Conservation (phyloP, 2,113 vertebrate species). For the Epinephelus moara region DNA sequence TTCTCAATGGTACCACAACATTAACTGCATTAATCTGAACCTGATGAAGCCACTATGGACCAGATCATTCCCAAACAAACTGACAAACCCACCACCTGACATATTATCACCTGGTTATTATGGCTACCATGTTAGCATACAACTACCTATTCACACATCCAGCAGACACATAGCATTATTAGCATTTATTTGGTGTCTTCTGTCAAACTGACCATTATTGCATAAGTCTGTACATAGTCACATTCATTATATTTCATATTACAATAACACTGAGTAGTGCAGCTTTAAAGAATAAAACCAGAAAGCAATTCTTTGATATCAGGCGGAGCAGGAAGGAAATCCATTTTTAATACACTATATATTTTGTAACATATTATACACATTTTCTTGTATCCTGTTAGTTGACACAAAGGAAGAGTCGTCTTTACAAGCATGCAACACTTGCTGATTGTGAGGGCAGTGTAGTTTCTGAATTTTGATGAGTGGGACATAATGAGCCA, state of each 20-base stretch:
- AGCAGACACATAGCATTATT: background rate
- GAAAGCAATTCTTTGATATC: too few species aligned
- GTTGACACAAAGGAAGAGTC: background rate
- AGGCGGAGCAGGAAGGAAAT: background rate
- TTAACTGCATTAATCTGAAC: background rate
- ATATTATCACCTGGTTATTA: background rate
- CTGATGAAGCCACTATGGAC: background rate
- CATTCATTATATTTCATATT: background rate
- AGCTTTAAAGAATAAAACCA: background rate
- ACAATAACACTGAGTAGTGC: background rate
- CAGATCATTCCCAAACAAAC: too few species aligned
- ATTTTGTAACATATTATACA: background rate
- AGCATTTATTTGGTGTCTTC: background rate
- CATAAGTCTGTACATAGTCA: background rate
- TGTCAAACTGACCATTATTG: background rate
- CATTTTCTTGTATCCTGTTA: background rate
- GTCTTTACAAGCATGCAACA: background rate
- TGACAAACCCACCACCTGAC: background rate
- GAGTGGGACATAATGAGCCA: conserved; percentile 37
- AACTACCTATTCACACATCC: too few species aligned
- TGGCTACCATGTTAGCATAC: background rate
- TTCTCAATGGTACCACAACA: background rate
- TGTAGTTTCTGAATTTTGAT: conserved; percentile 28
- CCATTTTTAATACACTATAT: background rate
- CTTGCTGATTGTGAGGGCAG: background rate